Evolutionary conservation across 2,113 vertebrate genomes (phyloP).

Genomic region (Hemiprocne comata): DNA sequence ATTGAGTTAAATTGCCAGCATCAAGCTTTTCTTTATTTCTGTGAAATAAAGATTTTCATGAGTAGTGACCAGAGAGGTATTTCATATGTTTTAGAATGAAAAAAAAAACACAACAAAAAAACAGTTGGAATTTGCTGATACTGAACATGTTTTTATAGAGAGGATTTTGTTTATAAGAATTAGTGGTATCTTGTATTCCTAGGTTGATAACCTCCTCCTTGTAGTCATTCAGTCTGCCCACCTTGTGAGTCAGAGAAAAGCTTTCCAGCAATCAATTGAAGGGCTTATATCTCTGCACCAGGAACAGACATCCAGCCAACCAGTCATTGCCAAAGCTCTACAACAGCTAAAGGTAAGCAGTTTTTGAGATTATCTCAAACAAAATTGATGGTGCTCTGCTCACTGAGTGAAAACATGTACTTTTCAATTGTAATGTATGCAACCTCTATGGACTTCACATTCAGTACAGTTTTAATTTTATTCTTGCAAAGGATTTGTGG

Average conservation of each 20-base stretch:
- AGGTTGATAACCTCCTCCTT: slow-evolving; percentile 92
- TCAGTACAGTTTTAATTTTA: background rate
- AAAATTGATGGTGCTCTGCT: background rate
- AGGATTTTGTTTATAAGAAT: background rate
- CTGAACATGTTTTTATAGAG: background rate
- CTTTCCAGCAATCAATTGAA: slow-evolving; percentile 91
- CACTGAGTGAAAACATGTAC: background rate
- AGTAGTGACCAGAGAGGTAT: background rate
- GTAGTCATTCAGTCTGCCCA: slow-evolving; percentile 94
- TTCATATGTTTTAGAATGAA: background rate
- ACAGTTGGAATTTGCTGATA: background rate
- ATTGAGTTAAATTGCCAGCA: background rate
- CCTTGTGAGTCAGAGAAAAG: slow-evolving; percentile 89
- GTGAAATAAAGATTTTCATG: background rate
- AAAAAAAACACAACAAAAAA: background rate
- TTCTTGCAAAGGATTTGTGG: background rate
- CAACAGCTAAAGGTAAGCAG: slow-evolving; percentile 90
- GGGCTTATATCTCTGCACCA: slow-evolving; percentile 86
- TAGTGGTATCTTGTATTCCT: slow-evolving; percentile 3
- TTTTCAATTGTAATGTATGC: background rate
- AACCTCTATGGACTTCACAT: background rate
- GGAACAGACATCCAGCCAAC: slow-evolving; percentile 97
- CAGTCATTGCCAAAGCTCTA: slow-evolving; percentile 89
- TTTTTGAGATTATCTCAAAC: background rate
- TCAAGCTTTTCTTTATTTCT: background rate